Percentiles rank a stretch among this genome's conserved stretches.
These are phyloP conservation scores for Oasisia sp. DNA, from an alignment of 2,888 invertebrate genomes.

Conservation along the genomic window DNA sequence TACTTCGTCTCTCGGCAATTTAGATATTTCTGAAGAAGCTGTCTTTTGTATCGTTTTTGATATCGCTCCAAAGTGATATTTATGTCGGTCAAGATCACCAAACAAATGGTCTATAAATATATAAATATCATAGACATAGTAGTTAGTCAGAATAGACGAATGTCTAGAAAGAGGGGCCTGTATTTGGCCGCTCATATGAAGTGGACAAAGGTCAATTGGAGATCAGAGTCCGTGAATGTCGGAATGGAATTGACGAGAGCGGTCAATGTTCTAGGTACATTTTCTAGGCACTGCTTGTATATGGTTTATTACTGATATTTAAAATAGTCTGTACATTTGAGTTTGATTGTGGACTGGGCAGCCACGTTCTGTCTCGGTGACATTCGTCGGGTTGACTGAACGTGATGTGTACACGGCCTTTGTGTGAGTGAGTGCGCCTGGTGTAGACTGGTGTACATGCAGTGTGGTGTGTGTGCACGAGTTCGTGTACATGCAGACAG, in stretches of 20 bases:
- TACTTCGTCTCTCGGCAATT: background rate
- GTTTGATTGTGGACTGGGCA: background rate
- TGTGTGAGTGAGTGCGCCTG: too few species aligned
- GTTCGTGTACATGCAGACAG: too few species aligned
- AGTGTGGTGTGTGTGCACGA: too few species aligned
- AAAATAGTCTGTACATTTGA: background rate
- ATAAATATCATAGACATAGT: background rate
- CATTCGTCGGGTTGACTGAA: background rate
- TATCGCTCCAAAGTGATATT: background rate
- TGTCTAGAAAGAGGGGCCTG: background rate
- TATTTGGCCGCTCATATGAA: background rate
- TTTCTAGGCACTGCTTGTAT: background rate
- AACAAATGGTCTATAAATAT: background rate
- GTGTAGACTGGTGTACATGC: too few species aligned
- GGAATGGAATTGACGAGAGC: background rate
- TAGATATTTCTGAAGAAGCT: background rate
- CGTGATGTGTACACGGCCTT: background rate
- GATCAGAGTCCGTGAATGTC: background rate
- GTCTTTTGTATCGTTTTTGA: background rate
- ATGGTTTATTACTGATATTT: constrained; percentile 13
- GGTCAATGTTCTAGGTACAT: background rate
- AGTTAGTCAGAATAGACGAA: background rate
- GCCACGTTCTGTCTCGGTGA: background rate
- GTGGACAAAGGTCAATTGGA: background rate
- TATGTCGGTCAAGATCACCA: background rate